Base-by-base conservation (phyloP, 2,888 invertebrate species). In the Lottia gigantea region DNA sequence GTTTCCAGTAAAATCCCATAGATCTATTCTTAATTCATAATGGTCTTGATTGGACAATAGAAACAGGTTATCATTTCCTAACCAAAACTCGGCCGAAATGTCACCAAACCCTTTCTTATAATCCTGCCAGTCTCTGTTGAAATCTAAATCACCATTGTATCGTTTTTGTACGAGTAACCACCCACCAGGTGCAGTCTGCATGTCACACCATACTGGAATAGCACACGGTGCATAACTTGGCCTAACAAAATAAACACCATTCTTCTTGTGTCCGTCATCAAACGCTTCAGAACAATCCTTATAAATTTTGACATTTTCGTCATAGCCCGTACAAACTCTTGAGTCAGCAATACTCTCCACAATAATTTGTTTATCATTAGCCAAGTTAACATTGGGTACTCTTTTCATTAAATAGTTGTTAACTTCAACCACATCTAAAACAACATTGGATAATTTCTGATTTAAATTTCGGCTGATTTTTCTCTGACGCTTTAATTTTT, bases 121-220 rank as follows among this genome's bases (percentile, higher is more conserved):
- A n/a, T 78, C 80, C 14, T 80, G 73, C 87, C 87, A 87, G 55
- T 80, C 72, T 46, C 75, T 74, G 75, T 82, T 83, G 74, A 87
- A 87, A 68, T 74, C 72, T 8, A 80, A 72, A 2, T 74, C 70
- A 8, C 85, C 86, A 70, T 79, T 83, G 64, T 76, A 68, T 19
- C 86, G 78, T 26, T 82, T 78, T 71, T 85, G 83, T 2, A 87
- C 73, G 0, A 86, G 76, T 4, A 86, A 78, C 87, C 87, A 87
- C 16, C 87, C 87, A 64, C 93, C 92, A 16, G 83, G 84, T 12
- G 85, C 84, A 14, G 87, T 85, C 66, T 87, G 86, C 83, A 88
- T 86, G 75, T 91, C 91, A 86, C 96, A 96, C 89, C 93, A 93
- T 0, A 94, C 93, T 12, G 86, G 86, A 47, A 87, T 82, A 4